phyloP scores from a whole-genome alignment of 2,888 invertebrate species.

The Stomorhina lunata region DNA sequence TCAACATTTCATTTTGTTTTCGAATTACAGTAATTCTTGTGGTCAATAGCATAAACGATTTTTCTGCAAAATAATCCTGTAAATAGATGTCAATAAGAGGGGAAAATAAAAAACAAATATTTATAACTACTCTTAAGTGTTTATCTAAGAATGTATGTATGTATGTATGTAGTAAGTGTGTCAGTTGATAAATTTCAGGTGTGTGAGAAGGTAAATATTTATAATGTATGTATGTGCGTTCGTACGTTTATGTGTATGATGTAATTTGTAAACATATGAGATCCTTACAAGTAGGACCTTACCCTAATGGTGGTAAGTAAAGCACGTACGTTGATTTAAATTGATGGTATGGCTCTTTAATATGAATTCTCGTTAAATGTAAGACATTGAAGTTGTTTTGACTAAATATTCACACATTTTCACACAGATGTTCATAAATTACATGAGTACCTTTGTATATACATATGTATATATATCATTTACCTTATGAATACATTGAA shows the following conservation, averaged over 20 bases:
- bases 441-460: no score
- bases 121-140: neutral
- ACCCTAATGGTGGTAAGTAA: constrained; percentile 20
- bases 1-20: constrained; percentile 19
- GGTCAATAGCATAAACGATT: constrained; percentile 49
- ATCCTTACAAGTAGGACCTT: constrained; percentile 7
- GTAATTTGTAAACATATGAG: constrained; percentile 36
- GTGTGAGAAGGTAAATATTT: neutral
- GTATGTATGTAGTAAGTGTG: no score
- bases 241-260: neutral
- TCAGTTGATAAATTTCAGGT: neutral
- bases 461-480: neutral
- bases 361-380: constrained; percentile 22
- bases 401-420: neutral
- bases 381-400: neutral
- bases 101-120: neutral
- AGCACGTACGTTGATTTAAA: constrained; percentile 49
- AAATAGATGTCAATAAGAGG: neutral
- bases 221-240: neutral
- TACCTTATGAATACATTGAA: no score
- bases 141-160: neutral
- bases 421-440: neutral
- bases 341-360: constrained; percentile 37
- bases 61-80: constrained; percentile 18
- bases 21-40: constrained; percentile 48